Evolutionary conservation across 2,888 invertebrate genomes (phyloP).

Genomic region (Scaeva pyrastri): DNA sequence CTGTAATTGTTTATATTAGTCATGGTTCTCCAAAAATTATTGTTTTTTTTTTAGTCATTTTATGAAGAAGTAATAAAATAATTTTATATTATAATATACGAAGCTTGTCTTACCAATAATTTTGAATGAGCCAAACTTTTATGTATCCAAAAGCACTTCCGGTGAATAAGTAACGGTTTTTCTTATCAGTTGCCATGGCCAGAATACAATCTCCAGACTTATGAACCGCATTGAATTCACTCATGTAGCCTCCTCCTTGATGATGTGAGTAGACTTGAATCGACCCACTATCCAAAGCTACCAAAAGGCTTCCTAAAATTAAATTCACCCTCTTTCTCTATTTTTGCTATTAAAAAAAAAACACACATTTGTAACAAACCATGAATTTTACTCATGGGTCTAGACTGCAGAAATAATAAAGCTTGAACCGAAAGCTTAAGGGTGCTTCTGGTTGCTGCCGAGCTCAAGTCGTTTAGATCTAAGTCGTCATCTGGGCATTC

Average conservation of each 20-base stretch:
- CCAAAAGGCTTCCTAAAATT: conserved; percentile 87
- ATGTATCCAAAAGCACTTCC: conserved; percentile 90
- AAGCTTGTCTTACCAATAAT: conserved; percentile 87
- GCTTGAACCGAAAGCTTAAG: conserved; percentile 87
- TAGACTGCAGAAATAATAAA: conserved; percentile 87
- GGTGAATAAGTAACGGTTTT: conserved; percentile 89
- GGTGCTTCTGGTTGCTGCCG: conserved; percentile 21
- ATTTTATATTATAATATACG: too few species aligned
- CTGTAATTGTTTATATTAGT: too few species aligned
- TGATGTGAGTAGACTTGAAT: conserved; percentile 94
- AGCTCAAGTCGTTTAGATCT: conserved; percentile 28
- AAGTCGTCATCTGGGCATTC: conserved; percentile 1
- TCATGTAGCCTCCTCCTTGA: conserved; percentile 88
- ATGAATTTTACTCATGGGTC: conserved; percentile 85
- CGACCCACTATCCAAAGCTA: conserved; percentile 90
- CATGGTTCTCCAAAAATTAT: too few species aligned
- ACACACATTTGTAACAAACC: conserved; percentile 77
- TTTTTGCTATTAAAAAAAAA: background rate
- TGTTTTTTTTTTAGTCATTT: too few species aligned
- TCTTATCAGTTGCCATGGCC: conserved; percentile 88
- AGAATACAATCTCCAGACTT: conserved; percentile 86
- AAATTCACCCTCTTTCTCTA: background rate
- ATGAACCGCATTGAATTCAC: conserved; percentile 89
- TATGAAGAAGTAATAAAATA: too few species aligned
- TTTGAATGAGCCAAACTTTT: conserved; percentile 91